Evolutionary conservation across 2,888 invertebrate species (phyloP), one percentile per base, ranked within the genome.

Genomic region (Sarcophaga rosellei): DNA sequence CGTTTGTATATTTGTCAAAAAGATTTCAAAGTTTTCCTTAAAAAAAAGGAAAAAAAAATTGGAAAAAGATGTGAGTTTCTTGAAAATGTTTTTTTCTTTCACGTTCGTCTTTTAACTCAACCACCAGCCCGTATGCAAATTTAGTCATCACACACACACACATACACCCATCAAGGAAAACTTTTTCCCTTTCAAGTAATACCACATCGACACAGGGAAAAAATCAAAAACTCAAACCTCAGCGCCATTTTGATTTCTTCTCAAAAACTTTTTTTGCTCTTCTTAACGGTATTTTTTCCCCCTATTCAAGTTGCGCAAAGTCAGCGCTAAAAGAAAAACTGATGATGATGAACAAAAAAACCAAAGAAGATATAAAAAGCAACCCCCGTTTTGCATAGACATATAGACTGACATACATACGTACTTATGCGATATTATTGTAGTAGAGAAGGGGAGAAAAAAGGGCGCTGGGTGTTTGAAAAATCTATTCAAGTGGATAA

Each of bases 401-500:
- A 44, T 10, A 65, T 6, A 45, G 17, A n/a, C 68, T 11, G 59
- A 35, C 35, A 35, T 35, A 35, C 8, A 10, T 1, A 35, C 10
- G 35, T 35, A 35, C 35, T 35, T 35, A 10, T 35, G 35, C 35
- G 2, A 35, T 10, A 35, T 8, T 35, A 10, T 35, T 35, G 0
- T 10, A 35, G 35, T 0, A 35, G 35, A 35, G 10, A 0, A 35
- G 35, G 8, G 35, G 10, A 6, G 4, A 35, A 62, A 68, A 85
- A 81, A 65, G 77, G 69, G 53, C 72, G 81, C 57, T 77, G 53
- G 76, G 68, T 70, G 53, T 79, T 86, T 73, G 89, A 89, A 89
- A 91, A 91, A 91, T 90, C 90, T 90, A 90, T 90, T 91, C 89
- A 90, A 92, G 91, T 90, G 90, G 91, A 90, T 92, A 92, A 92